Evolutionary conservation across 2,113 vertebrate species (phyloP), one percentile per base, ranked within the genome.

Genomic region (Strigops habroptila): DNA sequence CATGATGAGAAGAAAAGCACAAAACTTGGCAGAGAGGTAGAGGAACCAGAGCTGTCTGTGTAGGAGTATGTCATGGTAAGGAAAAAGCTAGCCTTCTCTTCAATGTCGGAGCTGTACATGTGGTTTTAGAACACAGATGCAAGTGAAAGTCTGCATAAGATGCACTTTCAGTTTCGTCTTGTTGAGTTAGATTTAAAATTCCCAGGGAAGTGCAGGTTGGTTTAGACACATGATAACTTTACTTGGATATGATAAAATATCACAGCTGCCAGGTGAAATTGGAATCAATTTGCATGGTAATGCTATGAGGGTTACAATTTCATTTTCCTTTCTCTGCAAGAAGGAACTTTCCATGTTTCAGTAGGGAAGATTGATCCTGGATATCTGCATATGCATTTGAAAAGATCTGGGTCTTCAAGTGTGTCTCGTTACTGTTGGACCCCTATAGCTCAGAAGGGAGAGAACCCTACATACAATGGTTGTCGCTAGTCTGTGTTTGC

Each of bases 221-320:
- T 95, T 92, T 82, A 75, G 77, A 82, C 55, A 67, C 21, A 31
- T 74, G 46, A 86, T 77, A 93, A 88, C 22, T 67, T 51, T 82
- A 86, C 80, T 95, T 84, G 71, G 65, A 84, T 94, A 39, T 78
- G 76, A 82, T 48, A 86, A 93, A 95, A 51, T 83, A 83, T 67
- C 55, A 68, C 76, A 75, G 73, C 60, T 95, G 76, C 85, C 88
- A 86, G 80, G 41, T 64, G 91, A 78, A 87, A 81, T 35, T 70
- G 55, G 60, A 93, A 92, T 86, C 23, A 67, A 51, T 95, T 93
- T 97, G 60, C 86, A 91, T 83, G 33, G 86, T 30, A 94, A 94
- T 81, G 68, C 19, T 86, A 39, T 18, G 28, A 94, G 43, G 41
- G 37, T 59, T 94, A 79, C 88, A 90, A 81, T 51, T 93, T 85